Evolutionary conservation across 2,888 invertebrate genomes (phyloP), one percentile per base, ranked within the genome.

Genomic region (Camptogramma bilineatum): DNA sequence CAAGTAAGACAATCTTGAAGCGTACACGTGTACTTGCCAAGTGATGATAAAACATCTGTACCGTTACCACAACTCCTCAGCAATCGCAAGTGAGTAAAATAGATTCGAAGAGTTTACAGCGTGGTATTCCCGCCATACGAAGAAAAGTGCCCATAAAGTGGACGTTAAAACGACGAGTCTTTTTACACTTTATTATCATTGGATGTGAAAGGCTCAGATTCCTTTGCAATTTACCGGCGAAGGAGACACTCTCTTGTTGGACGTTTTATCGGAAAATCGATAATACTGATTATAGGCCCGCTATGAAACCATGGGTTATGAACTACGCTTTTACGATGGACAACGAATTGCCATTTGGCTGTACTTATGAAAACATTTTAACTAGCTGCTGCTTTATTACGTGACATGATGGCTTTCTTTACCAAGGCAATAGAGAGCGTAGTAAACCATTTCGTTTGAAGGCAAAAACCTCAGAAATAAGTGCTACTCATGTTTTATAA

Each of bases 151-250:
- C 89, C 87, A 90, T 93, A 93, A 92, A 93, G 88, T 82, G 86
- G 82, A 86, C 92, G 90, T 91, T 92, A 92, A 91, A 93, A 85
- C 86, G 90, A 85, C 86, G 88, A 91, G 86, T 91, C 91, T 93
- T 93, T 91, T 92, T 92, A 93, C 90, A 88, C 87, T 93, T 93
- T 93, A 92, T 93, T 93, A 91, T 93, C 89, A 93, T 93, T 93
- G 92, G 90, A 90, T 91, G 91, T 88, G 91, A 91, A 84, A 77
- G 84, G 88, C 89, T 91, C 90, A 90, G 92, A 93, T 93, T 91
- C 88, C 83, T 86, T 85, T 80, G 86, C 88, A 86, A 87, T 91
- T 87, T 87, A 87, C 86, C 84, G 83, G 80, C 76, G 79, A 82
- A 83, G 82, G 83, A 84, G 84, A 83, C 81, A 80, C 83, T 82